A percentile compares a stretch with the other conserved stretches of the same genome.
Conservation (phyloP, 2,888 invertebrate genomes). For the Mesopsocus fuscifrons region DNA sequence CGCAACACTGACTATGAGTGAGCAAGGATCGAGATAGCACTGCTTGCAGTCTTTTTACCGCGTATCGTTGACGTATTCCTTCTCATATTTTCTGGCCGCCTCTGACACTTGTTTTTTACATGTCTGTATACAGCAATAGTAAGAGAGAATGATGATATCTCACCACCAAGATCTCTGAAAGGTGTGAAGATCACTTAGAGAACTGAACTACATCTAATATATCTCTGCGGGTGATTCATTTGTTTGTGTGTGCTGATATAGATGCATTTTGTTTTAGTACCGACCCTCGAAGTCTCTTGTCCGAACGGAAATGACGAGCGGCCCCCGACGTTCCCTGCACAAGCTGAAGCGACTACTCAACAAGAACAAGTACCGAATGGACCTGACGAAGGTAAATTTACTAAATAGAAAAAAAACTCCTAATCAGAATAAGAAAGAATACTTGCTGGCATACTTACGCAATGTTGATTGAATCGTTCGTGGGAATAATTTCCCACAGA, state of each 20-base stretch:
- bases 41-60: too few relatives aligned
- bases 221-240: not conserved
- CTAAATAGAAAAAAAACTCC: too few relatives aligned
- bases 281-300: slow-evolving; percentile 62
- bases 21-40: too few relatives aligned
- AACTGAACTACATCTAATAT: not conserved
- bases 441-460: slow-evolving; percentile 11
- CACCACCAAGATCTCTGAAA: slow-evolving; percentile 9
- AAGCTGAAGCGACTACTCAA: slow-evolving; percentile 65
- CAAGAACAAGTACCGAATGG: slow-evolving; percentile 71
- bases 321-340: slow-evolving; percentile 67
- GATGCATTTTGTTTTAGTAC: slow-evolving; percentile 27
- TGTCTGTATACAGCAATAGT: too few relatives aligned
- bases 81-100: too few relatives aligned
- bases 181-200: too few relatives aligned
- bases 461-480: slow-evolving; percentile 11
- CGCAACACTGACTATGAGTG: too few relatives aligned
- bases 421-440: slow-evolving; percentile 11
- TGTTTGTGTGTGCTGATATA: not conserved
- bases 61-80: too few relatives aligned
- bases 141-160: not conserved
- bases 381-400: slow-evolving; percentile 59
- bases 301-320: slow-evolving; percentile 67
- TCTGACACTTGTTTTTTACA: too few relatives aligned
- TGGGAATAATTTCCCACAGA: too few relatives aligned